These are phyloP conservation scores for Syritta pipiens DNA, from an alignment of 2,888 invertebrate species.

Conservation along the genomic window DNA sequence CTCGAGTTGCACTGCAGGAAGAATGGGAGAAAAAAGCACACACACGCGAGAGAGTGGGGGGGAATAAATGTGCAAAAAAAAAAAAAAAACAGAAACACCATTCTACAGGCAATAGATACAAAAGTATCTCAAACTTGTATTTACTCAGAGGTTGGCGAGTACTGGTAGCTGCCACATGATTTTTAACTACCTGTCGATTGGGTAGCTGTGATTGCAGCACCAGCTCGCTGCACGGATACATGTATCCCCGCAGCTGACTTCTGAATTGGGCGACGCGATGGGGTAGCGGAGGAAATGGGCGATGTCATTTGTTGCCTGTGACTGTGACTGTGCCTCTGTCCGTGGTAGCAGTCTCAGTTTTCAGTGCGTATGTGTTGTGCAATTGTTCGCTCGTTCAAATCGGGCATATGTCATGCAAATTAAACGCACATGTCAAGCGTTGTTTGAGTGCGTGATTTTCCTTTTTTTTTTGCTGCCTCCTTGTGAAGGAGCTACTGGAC, in stretches of 20 bases:
- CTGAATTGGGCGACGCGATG: constrained; percentile 37
- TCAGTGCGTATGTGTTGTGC: constrained; percentile 60
- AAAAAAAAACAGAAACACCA: not conserved
- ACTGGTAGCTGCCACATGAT: constrained; percentile 63
- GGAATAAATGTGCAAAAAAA: too few species aligned
- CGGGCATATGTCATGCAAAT: constrained; percentile 76
- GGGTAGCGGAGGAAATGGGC: constrained; percentile 18
- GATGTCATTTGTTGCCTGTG: constrained; percentile 46
- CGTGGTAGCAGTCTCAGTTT: constrained; percentile 43
- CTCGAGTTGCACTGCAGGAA: constrained; percentile 15
- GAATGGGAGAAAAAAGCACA: not conserved
- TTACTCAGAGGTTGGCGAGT: constrained; percentile 42
- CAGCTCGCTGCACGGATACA: constrained; percentile 28
- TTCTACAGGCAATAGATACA: constrained; percentile 53
- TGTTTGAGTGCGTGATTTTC: constrained; percentile 33
- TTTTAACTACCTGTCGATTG: constrained; percentile 67
- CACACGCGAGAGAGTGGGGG: not conserved
- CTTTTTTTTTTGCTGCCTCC: not conserved
- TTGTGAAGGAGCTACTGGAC: constrained; percentile 1
- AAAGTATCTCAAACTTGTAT: constrained; percentile 62
- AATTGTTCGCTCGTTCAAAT: constrained; percentile 66
- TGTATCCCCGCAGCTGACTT: constrained; percentile 54
- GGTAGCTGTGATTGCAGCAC: constrained; percentile 59
- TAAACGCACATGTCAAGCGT: constrained; percentile 75
- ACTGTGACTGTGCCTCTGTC: constrained; percentile 6